A percentile compares a stretch with the other conserved stretches of the same genome.
These are phyloP conservation scores for Heliconius hortense DNA, from an alignment of 2,888 invertebrate genomes.

Conservation along the genomic window DNA sequence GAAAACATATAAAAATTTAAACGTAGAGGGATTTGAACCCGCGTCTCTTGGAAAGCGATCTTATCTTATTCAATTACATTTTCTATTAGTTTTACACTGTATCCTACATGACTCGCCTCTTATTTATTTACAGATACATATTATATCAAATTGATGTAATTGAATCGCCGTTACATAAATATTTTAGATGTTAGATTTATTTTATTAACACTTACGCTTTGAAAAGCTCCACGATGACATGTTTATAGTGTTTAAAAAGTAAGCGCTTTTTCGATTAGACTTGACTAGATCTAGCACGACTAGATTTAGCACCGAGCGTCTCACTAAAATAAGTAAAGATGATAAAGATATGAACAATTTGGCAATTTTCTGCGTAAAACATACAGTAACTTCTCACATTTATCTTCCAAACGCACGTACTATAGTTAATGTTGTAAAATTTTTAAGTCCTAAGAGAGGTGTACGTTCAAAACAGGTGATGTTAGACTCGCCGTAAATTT, in stretches of 20 bases:
- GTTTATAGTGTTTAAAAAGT: too few relatives aligned
- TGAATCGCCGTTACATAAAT: neutral
- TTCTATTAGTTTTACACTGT: too few relatives aligned
- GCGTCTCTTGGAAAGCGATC: too few relatives aligned
- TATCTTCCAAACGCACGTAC: neutral
- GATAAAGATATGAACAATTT: neutral
- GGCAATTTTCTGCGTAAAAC: neutral
- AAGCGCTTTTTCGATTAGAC: too few relatives aligned
- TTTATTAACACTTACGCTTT: neutral
- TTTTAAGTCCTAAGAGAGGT: conserved; percentile 20
- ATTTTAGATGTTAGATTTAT: neutral
- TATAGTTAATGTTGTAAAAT: conserved; percentile 10
- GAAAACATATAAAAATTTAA: too few relatives aligned
- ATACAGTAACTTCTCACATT: conserved; percentile 2
- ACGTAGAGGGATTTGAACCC: too few relatives aligned
- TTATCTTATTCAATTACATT: too few relatives aligned
- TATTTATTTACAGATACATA: neutral
- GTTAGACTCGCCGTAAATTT: conserved; percentile 39
- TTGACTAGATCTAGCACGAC: too few relatives aligned
- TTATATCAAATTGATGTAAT: neutral
- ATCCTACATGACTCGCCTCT: too few relatives aligned
- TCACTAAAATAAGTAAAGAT: neutral
- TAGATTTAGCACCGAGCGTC: neutral
- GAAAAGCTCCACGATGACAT: neutral
- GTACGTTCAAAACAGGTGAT: conserved; percentile 32